Evolutionary conservation across 2,888 invertebrate species (phyloP).

Genomic region (Nezara viridula): DNA sequence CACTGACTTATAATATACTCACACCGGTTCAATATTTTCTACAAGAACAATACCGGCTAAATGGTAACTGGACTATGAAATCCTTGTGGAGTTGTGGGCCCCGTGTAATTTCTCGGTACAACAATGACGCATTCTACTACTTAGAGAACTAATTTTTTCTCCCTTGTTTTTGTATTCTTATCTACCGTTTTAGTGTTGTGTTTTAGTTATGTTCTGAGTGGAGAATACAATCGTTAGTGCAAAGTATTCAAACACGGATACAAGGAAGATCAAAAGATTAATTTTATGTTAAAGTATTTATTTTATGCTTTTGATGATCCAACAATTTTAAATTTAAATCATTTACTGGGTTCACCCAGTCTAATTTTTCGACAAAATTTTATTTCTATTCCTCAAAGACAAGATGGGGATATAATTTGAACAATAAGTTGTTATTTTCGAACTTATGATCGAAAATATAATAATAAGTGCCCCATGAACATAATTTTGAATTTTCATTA

Average conservation of each 20-base stretch:
- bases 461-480: no score
- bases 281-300: no score
- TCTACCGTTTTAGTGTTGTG: not conserved
- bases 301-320: no score
- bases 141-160: not conserved
- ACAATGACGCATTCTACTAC: not conserved
- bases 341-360: no score
- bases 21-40: constrained; percentile 28
- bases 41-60: constrained; percentile 46
- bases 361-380: no score
- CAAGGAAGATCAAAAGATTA: not conserved
- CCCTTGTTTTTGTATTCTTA: not conserved
- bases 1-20: constrained; percentile 12
- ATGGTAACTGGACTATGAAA: constrained; percentile 31
- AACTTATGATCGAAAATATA: no score
- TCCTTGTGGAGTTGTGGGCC: not conserved
- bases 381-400: no score
- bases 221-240: constrained; percentile 6
- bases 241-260: not conserved
- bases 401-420: no score
- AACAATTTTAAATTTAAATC: no score
- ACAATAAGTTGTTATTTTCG: no score
- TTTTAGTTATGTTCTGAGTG: not conserved
- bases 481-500: no score
- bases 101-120: constrained; percentile 18